Percentiles rank a stretch among this genome's conserved stretches.
Conservation (phyloP, 2,797 vertebrate genomes). For the Chelon auratus region DNA sequence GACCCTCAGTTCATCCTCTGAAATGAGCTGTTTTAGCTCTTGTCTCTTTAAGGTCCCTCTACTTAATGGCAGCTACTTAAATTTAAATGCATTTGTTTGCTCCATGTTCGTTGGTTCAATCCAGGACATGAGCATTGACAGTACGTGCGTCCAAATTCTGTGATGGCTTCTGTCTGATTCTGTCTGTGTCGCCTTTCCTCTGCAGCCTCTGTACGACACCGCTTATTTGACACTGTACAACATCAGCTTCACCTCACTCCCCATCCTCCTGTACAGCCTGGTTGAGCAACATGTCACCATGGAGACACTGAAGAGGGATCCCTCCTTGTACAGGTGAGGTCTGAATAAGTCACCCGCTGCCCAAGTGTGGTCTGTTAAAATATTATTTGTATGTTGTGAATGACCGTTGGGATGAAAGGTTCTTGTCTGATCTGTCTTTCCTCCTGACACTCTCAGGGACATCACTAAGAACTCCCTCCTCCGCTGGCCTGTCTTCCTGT, state of each 20-base stretch:
- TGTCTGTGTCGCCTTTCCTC: constrained; percentile 27
- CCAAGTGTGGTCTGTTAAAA: neutral
- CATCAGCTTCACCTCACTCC: constrained; percentile 99
- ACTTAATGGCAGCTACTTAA: no score
- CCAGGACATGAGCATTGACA: no score
- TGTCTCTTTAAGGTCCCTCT: no score
- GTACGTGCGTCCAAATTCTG: neutral
- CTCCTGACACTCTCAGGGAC: constrained; percentile 82
- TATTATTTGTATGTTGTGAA: neutral
- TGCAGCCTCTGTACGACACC: constrained; percentile 96
- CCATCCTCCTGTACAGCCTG: constrained; percentile 96
- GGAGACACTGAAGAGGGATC: constrained; percentile 92
- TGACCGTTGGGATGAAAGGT: neutral
- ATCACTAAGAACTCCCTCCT: constrained; percentile 96
- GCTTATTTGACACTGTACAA: constrained; percentile 98
- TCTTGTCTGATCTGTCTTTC: neutral
- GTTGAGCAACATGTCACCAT: constrained; percentile 94
- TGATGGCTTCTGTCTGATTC: constrained; percentile 3
- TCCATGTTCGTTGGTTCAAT: no score
- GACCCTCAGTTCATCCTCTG: no score
- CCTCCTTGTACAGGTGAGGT: constrained; percentile 92
- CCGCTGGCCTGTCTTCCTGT: constrained; percentile 94
- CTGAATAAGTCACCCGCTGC: neutral
- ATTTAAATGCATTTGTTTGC: no score
- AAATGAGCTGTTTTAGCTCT: no score